Percentiles rank a stretch among this genome's conserved stretches.
These are phyloP conservation scores for Tachina lurida DNA, from an alignment of 2,888 invertebrate genomes.

Conservation along the genomic window DNA sequence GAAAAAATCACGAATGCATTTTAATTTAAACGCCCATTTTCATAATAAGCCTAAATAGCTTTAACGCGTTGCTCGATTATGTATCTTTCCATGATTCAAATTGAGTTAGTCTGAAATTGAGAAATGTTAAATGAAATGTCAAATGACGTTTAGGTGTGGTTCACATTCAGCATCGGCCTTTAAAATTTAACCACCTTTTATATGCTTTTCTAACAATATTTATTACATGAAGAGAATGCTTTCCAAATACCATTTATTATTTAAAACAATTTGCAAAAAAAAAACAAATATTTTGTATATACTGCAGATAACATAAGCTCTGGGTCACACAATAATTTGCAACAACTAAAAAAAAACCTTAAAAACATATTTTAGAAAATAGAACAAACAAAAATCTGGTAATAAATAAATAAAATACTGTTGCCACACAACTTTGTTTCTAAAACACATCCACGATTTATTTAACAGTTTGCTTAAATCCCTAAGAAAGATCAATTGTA, in stretches of 20 bases:
- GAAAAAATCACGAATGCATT: no score
- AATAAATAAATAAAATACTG: not conserved
- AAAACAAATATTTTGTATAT: not conserved
- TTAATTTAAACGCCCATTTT: no score
- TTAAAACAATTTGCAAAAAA: not conserved
- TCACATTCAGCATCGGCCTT: no score
- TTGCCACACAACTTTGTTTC: not conserved
- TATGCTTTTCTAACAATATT: no score
- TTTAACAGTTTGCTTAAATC: constrained; percentile 59
- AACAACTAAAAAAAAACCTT: not conserved
- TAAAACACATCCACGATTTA: constrained; percentile 57
- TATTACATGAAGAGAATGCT: not conserved
- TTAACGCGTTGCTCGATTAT: no score
- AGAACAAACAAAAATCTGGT: not conserved
- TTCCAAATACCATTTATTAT: not conserved
- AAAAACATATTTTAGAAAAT: constrained; percentile 12
- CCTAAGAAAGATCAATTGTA: constrained; percentile 35
- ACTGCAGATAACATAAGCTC: constrained; percentile 25
- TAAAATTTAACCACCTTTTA: no score
- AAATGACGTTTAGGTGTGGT: no score
- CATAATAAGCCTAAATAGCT: no score
- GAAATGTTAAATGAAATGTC: no score
- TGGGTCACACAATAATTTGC: constrained; percentile 13
- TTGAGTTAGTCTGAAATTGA: no score
- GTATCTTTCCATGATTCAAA: no score